These are phyloP conservation scores for Acanthornis magna DNA, from an alignment of 2,797 vertebrate species.

Conservation along the genomic window DNA sequence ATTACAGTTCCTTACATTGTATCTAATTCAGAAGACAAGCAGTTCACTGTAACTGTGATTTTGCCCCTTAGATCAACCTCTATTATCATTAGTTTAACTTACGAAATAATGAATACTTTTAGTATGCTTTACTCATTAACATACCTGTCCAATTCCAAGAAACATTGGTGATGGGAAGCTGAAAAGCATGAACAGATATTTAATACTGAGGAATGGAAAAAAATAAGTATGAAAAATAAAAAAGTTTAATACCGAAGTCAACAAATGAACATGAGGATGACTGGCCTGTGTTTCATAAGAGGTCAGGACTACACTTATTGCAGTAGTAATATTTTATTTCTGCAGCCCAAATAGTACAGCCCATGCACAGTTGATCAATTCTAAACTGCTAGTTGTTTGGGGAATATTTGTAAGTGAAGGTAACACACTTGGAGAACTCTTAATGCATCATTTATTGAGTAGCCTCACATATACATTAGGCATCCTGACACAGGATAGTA, in stretches of 20 bases:
- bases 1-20: background rate
- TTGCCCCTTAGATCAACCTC: background rate
- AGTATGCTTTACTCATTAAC: slow-evolving; percentile 25
- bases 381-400: background rate
- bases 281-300: background rate
- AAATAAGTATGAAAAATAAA: background rate
- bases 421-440: background rate
- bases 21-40: background rate
- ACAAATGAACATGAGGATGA: background rate
- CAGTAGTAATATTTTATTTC: background rate
- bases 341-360: background rate
- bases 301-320: background rate
- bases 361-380: background rate
- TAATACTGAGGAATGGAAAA: background rate
- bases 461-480: background rate
- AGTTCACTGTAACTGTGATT: background rate
- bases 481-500: background rate
- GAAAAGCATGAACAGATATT: slow-evolving; percentile 55
- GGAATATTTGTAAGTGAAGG: background rate
- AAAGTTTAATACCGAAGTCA: background rate
- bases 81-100: background rate
- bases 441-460: background rate
- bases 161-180: slow-evolving; percentile 79
- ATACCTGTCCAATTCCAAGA: slow-evolving; percentile 81
- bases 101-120: background rate